These are phyloP conservation scores for Chrysolina oricalcia DNA, from an alignment of 2,888 invertebrate genomes.

Conservation along the genomic window DNA sequence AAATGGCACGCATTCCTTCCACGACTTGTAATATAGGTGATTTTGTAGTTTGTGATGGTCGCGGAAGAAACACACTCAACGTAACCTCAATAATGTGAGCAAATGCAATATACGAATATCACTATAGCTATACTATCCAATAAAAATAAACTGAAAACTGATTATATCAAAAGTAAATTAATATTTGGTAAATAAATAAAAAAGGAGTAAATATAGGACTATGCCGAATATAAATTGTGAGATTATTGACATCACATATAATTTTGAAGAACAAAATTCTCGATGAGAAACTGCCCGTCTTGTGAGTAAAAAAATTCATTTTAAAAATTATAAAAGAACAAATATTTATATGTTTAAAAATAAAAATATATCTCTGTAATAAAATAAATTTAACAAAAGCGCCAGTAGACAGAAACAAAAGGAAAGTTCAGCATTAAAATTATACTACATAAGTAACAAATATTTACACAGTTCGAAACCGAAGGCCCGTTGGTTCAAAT, in stretches of 20 bases:
- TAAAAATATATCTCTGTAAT: constrained; percentile 58
- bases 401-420: constrained; percentile 36
- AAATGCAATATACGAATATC: constrained; percentile 63
- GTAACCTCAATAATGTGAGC: constrained; percentile 60
- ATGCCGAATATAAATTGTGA: constrained; percentile 66
- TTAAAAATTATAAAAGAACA: constrained; percentile 35
- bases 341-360: constrained; percentile 50
- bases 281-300: constrained; percentile 56
- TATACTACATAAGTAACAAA: not conserved
- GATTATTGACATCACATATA: constrained; percentile 72
- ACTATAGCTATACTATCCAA: constrained; percentile 58
- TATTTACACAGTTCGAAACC: not conserved
- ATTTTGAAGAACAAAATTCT: constrained; percentile 69
- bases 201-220: constrained; percentile 61
- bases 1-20: constrained; percentile 52
- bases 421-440: not conserved
- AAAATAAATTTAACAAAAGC: constrained; percentile 52
- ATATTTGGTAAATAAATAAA: constrained; percentile 68
- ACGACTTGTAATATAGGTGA: constrained; percentile 29
- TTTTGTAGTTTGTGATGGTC: constrained; percentile 38
- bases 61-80: constrained; percentile 50
- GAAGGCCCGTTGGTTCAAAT: not conserved
- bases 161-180: constrained; percentile 60
- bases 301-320: constrained; percentile 31
- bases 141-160: constrained; percentile 53